Evolutionary conservation across 2,113 vertebrate species (phyloP).

Genomic region (Daubentonia madagascariensis): DNA sequence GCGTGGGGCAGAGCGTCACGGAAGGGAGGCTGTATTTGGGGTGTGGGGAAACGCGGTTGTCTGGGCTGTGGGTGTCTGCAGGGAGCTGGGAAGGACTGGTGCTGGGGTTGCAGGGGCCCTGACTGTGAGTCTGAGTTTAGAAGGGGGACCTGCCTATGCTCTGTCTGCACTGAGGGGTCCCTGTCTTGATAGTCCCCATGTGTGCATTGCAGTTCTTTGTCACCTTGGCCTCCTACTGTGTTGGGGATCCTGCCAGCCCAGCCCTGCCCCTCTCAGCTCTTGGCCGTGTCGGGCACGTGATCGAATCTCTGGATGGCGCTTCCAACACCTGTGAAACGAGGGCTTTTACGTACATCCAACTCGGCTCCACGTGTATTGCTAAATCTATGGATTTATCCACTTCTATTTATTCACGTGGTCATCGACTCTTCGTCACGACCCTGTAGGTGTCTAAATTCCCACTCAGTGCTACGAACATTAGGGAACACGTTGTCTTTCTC

Average conservation of each 20-base stretch:
- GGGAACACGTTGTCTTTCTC: neutral
- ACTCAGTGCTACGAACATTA: accelerated
- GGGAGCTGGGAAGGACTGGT: accelerated
- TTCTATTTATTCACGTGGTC: accelerated
- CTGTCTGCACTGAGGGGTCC: neutral
- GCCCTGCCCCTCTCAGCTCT: neutral
- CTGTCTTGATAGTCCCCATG: too few species aligned
- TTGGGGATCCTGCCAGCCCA: accelerated
- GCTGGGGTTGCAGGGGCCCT: too few species aligned
- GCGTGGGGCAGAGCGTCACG: neutral
- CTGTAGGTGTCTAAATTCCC: accelerated
- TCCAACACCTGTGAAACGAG: too few species aligned
- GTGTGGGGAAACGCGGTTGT: accelerated
- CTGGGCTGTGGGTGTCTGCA: accelerated
- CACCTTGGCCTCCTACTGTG: accelerated
- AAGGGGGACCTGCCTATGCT: too few species aligned
- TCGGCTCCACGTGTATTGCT: accelerated
- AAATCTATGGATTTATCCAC: accelerated
- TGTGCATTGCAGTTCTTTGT: too few species aligned
- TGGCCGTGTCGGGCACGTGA: accelerated
- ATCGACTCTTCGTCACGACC: accelerated
- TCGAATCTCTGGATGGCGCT: accelerated
- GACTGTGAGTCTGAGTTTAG: neutral
- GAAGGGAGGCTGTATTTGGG: neutral
- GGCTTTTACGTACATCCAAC: accelerated